Percentiles rank a stretch among this genome's conserved stretches.
Conservation (phyloP, 1,140 invertebrate species). For the Linepithema humile region DNA sequence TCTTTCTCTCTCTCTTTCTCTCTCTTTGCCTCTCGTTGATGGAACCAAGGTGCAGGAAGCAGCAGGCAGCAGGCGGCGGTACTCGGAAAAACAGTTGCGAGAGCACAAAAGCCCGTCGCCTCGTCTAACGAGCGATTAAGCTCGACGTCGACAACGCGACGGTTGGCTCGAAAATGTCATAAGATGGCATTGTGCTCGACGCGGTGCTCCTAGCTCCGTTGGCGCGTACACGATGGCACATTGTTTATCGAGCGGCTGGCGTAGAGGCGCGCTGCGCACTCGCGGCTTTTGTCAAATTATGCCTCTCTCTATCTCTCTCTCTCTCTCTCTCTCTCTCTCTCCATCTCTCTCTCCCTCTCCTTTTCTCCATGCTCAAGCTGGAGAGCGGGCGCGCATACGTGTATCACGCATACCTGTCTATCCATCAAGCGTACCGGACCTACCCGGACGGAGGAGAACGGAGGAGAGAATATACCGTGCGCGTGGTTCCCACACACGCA, state of each 20-base stretch:
- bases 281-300: conserved; percentile 72
- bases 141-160: conserved; percentile 65
- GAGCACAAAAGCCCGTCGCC: conserved; percentile 64
- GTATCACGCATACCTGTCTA: neutral
- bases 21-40: neutral
- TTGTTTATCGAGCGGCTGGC: conserved; percentile 80
- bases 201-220: conserved; percentile 79
- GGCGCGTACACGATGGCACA: conserved; percentile 82
- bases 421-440: conserved; percentile 55
- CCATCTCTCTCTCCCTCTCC: neutral
- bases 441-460: neutral
- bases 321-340: neutral
- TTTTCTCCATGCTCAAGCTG: conserved; percentile 20
- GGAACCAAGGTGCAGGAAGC: neutral
- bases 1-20: neutral
- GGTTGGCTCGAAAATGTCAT: conserved; percentile 81
- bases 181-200: conserved; percentile 78
- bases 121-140: conserved; percentile 81
- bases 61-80: neutral
- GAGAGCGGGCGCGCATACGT: conserved; percentile 16
- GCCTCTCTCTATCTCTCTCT: conserved; percentile 38
- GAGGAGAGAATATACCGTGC: conserved; percentile 4
- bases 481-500: conserved; percentile 77
- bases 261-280: conserved; percentile 56
- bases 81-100: conserved; percentile 69